Conservation (phyloP, 2,797 vertebrate genomes). For the Hydrolagus colliei region DNA sequence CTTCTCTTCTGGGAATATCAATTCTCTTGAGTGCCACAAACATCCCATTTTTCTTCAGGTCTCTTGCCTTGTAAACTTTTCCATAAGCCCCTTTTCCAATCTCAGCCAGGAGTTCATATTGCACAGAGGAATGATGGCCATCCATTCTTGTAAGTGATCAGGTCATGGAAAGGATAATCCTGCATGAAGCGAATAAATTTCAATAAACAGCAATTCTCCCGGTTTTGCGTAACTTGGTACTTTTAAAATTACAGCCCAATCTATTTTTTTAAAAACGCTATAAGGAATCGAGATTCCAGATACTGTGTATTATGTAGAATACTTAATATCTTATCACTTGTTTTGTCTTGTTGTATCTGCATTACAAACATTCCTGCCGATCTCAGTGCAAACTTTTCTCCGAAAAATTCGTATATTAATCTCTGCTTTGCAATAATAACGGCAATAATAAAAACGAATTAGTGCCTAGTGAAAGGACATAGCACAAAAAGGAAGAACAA, state of each 20-base stretch:
- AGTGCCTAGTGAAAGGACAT: no score
- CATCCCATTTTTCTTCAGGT: conserved; percentile 48
- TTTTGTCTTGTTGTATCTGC: background rate
- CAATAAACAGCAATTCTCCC: background rate
- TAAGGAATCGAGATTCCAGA: no score
- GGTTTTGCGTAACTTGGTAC: background rate
- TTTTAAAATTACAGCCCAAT: background rate
- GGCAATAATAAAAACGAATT: no score
- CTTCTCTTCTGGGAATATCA: conserved; percentile 39
- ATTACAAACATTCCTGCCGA: background rate
- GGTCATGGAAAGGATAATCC: background rate
- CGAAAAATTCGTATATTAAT: no score
- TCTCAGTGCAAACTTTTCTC: background rate
- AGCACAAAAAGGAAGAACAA: no score
- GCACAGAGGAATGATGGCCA: background rate
- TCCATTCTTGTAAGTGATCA: background rate
- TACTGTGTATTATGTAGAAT: background rate
- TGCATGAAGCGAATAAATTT: background rate
- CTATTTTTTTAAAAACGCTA: background rate
- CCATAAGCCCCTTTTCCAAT: conserved; percentile 57
- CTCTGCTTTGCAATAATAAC: no score
- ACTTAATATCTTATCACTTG: background rate
- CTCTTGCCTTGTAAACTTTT: conserved; percentile 59
- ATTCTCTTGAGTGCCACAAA: conserved; percentile 63
- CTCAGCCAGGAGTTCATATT: conserved; percentile 58